Percentiles rank a stretch among this genome's conserved stretches.
phyloP scores from a whole-genome alignment of 1,140 invertebrate genomes.

The Danaus melanippus region DNA sequence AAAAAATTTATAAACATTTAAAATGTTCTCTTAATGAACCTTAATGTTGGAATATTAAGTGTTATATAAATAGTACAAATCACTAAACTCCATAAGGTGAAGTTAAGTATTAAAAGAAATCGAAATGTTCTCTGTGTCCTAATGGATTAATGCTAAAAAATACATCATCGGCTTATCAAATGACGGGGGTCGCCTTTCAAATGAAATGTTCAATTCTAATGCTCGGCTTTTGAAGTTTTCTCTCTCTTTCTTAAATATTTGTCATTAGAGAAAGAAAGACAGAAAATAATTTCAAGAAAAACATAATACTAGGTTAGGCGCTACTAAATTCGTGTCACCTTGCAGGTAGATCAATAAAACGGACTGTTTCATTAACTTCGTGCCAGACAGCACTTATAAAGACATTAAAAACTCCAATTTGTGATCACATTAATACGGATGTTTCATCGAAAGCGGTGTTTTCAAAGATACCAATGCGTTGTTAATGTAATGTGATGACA shows the following conservation, averaged over 20 bases:
- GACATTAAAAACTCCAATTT: constrained; percentile 62
- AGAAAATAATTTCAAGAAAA: constrained; percentile 61
- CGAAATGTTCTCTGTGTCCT: constrained; percentile 44
- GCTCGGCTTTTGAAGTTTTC: constrained; percentile 35
- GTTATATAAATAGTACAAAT: no score
- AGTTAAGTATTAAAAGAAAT: constrained; percentile 3
- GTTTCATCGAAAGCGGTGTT: not conserved
- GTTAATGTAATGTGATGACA: no score
- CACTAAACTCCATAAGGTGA: no score
- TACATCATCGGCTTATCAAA: constrained; percentile 65
- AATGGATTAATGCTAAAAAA: constrained; percentile 66
- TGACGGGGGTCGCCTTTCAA: constrained; percentile 60
- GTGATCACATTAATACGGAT: constrained; percentile 34
- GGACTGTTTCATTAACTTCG: constrained; percentile 64
- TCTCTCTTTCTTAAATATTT: constrained; percentile 21
- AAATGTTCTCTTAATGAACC: no score
- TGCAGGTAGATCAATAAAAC: constrained; percentile 70
- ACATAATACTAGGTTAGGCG: constrained; percentile 60
- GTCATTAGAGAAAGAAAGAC: constrained; percentile 30
- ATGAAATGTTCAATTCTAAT: constrained; percentile 62
- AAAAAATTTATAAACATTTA: no score
- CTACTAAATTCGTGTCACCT: constrained; percentile 53
- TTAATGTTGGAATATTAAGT: no score
- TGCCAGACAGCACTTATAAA: constrained; percentile 68
- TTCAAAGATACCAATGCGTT: no score